phyloP scores from a whole-genome alignment of 2,113 vertebrate species.

The Orycteropus afer region DNA sequence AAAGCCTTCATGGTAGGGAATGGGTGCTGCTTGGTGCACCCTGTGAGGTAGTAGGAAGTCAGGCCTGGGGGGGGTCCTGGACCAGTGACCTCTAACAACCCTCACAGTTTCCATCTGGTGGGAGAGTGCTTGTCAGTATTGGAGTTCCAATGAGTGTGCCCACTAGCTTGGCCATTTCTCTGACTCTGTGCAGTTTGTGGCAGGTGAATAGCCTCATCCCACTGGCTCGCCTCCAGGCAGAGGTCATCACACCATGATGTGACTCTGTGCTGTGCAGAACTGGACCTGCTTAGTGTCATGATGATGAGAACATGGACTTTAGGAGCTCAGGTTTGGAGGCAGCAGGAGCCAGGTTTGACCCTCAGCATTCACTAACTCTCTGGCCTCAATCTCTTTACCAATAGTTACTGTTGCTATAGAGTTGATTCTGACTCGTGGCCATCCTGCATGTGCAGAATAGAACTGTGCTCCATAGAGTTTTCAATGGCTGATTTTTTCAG shows the following conservation, averaged over 20 bases:
- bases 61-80: background rate
- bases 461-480: background rate
- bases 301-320: accelerated
- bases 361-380: background rate
- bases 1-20: background rate
- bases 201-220: background rate
- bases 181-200: background rate
- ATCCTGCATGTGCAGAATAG: background rate
- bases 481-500: background rate
- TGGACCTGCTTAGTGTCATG: no score
- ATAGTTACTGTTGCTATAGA: background rate
- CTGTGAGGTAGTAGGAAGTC: background rate
- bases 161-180: background rate
- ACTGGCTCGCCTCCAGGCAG: background rate
- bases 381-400: background rate
- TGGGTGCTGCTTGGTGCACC: background rate
- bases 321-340: background rate
- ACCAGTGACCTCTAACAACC: accelerated
- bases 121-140: background rate
- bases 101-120: background rate
- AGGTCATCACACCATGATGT: background rate
- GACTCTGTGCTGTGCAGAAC: background rate
- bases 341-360: background rate
- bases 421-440: background rate
- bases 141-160: background rate